Evolutionary conservation across 2,113 vertebrate species (phyloP), one percentile per base, ranked within the genome.

Genomic region (Ammodytes marinus): DNA sequence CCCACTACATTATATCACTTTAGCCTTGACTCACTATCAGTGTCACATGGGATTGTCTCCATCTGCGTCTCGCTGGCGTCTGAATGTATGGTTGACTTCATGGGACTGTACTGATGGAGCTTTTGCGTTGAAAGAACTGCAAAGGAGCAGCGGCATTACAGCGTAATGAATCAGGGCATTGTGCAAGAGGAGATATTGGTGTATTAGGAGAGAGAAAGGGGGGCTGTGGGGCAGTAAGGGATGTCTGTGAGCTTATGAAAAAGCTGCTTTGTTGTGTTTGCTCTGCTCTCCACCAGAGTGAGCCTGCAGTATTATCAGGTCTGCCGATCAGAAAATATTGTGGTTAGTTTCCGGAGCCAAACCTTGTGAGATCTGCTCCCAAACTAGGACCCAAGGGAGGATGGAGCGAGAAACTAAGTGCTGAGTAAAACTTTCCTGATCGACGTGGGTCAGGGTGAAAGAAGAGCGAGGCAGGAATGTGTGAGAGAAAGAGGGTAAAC

Each of bases 1-100:
- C 92, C 90, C 92, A 91, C 87, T 67, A 81, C 82, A 89, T 88
- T 89, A 87, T 92, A 90, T 93, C 90, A 87, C 87, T 90, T 88
- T 55, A 86, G 81, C 71, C 82, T 88, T 79, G 84, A 90, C 85
- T 85, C 76, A 85, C 75, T 90, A 89, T 90, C 87, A 82, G 69
- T 77, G 77, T 88, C 81, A 67, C 68, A 71, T 66, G 63, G 74
- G 83, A 61, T 58, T 71, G 72, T 69, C 47, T 80, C 72, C 64
- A 58, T 69, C 80, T 54, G 64, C 66, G 61, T 57, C 69, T 65
- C 52, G n/a, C 59, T 10, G 58, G 59, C 13, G 40, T 85, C 49
- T 69, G 78, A 65, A 50, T 35, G 35, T 13, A 54, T 37, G 49
- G 35, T 50, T 50, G 78, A 74, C 74, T 74, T 71, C 47, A 57